A percentile compares a stretch with the other conserved stretches of the same genome.
Evolutionary conservation across 2,888 invertebrate species (phyloP).

Genomic region (Tachystola acroxantha): DNA sequence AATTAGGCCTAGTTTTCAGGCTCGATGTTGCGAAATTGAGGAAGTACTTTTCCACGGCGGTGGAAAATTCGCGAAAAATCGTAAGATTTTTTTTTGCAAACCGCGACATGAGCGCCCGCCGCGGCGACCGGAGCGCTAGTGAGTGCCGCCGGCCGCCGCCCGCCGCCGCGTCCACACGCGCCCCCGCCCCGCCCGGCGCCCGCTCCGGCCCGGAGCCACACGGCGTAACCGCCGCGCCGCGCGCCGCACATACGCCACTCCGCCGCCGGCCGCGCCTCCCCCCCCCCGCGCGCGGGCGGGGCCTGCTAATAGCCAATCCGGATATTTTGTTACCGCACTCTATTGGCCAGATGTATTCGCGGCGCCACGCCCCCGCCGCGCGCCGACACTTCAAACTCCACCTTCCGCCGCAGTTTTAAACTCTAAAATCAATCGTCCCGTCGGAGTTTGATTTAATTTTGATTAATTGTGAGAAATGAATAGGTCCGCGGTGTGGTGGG

Average conservation of each 20-base stretch:
- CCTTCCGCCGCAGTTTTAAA: conserved; percentile 33
- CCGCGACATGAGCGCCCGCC: conserved; percentile 59
- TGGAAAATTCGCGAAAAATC: conserved; percentile 41
- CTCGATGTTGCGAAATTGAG: conserved; percentile 8
- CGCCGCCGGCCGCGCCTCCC: conserved; percentile 12
- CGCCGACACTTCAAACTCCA: conserved; percentile 31
- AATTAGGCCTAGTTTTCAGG: conserved; percentile 32
- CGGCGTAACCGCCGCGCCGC: conserved; percentile 23
- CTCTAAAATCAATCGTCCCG: conserved; percentile 30
- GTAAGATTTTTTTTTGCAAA: conserved; percentile 6
- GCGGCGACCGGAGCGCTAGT: conserved; percentile 68
- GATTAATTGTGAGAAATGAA: conserved; percentile 77
- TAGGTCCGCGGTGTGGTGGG: conserved; percentile 32
- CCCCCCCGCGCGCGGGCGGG: conserved; percentile 58
- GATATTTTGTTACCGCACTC: conserved; percentile 77
- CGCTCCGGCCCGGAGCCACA: conserved; percentile 17
- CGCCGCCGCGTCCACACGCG: conserved; percentile 34
- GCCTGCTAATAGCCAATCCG: conserved; percentile 79
- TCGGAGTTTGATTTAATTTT: conserved; percentile 67
- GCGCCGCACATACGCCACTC: conserved; percentile 29
- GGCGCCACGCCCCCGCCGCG: conserved; percentile 62
- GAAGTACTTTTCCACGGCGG: conserved; percentile 21
- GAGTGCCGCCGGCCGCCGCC: conserved; percentile 53
- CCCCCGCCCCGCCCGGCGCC: conserved; percentile 33
- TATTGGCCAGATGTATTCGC: conserved; percentile 80